Evolutionary conservation across 2,888 invertebrate genomes (phyloP).

Genomic region (Fragum whitleyi): DNA sequence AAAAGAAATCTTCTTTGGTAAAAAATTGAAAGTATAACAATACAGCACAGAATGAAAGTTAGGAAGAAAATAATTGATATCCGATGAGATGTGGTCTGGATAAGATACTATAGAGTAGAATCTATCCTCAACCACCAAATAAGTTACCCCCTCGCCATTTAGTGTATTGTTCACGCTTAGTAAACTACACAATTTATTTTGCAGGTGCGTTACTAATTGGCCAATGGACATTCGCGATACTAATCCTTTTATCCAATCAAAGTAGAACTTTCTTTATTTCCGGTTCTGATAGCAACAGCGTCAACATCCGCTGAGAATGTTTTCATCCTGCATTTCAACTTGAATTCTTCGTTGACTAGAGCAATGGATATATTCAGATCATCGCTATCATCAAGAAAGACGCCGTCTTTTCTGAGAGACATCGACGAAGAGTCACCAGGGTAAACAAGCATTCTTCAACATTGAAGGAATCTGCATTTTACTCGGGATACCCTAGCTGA

Average conservation of each 20-base stretch:
- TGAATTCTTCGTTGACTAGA: not conserved
- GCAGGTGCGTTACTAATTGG: conserved; percentile 17
- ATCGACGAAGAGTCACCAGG: conserved; percentile 61
- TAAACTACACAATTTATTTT: not conserved
- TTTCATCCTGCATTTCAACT: not conserved
- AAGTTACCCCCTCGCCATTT: no score
- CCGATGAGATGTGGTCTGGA: no score
- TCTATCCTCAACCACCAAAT: no score
- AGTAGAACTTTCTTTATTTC: not conserved
- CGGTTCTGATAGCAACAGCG: conserved; percentile 63
- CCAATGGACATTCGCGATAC: not conserved
- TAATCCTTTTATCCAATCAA: conserved; percentile 2
- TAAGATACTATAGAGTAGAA: no score
- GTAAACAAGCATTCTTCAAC: no score
- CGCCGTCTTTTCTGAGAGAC: conserved; percentile 51
- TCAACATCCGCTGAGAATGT: conserved; percentile 56
- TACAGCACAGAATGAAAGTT: no score
- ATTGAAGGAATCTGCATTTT: no score
- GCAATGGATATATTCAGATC: conserved; percentile 54
- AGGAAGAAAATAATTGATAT: no score
- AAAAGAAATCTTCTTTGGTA: no score
- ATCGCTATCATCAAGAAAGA: conserved; percentile 35
- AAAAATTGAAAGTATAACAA: no score
- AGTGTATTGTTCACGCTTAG: not conserved
- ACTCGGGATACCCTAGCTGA: no score